These are phyloP conservation scores for Drosophila hamatofila DNA, from an alignment of 2,888 invertebrate species.

Conservation along the genomic window DNA sequence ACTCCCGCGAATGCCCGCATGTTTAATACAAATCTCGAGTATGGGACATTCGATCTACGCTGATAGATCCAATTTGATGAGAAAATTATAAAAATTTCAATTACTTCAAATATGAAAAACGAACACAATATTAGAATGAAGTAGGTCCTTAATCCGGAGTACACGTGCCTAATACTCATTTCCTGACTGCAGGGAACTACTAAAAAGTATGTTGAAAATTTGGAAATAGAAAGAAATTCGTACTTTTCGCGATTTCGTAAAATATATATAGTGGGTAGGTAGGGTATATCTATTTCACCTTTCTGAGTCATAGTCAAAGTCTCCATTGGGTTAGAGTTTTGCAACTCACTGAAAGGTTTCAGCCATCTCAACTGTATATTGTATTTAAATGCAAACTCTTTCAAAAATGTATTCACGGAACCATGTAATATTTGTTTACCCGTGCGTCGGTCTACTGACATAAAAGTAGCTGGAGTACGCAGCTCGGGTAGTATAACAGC, in stretches of 20 bases:
- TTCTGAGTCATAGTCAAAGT: not conserved
- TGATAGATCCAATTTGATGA: constrained; percentile 7
- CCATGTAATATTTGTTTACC: not conserved
- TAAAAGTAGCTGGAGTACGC: not conserved
- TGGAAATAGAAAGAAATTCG: not conserved
- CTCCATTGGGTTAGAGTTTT: not conserved
- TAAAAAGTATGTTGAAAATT: constrained; percentile 3
- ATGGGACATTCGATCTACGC: not conserved
- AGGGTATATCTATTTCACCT: constrained; percentile 24
- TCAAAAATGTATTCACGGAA: not conserved
- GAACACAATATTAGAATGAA: constrained; percentile 13
- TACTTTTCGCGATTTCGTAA: accelerated
- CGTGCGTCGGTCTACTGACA: not conserved
- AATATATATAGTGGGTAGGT: not conserved
- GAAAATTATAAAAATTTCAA: constrained; percentile 16
- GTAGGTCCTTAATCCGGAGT: constrained; percentile 2
- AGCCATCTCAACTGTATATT: constrained; percentile 22
- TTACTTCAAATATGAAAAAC: constrained; percentile 20
- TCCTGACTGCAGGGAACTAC: constrained; percentile 39
- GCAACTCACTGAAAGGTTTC: not conserved
- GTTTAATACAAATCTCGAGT: constrained; percentile 10
- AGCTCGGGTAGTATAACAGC: constrained; percentile 4
- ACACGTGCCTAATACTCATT: constrained; percentile 18
- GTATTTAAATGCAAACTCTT: constrained; percentile 15
- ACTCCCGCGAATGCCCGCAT: constrained; percentile 26